phyloP scores from a whole-genome alignment of 2,797 vertebrate species.

The Anguilla obscura region DNA sequence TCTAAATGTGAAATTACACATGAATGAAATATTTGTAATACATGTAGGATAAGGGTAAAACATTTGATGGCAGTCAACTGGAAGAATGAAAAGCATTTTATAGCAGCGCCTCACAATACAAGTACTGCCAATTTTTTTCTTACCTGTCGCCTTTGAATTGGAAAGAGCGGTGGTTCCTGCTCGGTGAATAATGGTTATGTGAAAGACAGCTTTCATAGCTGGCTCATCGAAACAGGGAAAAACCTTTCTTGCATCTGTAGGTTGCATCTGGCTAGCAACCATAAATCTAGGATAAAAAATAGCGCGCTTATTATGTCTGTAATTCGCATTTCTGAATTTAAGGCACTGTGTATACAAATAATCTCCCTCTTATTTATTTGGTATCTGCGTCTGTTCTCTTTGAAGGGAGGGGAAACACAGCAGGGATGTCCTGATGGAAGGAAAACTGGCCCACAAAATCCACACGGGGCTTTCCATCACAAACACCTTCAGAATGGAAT shows the following conservation, averaged over 20 bases:
- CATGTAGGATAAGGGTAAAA: background rate
- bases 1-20: background rate
- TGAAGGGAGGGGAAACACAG: background rate
- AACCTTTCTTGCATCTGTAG: conserved; percentile 65
- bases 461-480: background rate
- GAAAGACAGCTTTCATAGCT: conserved; percentile 72
- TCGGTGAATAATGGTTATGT: conserved; percentile 67
- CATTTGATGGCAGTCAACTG: background rate
- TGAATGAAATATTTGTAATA: background rate
- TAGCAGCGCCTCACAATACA: too few species aligned
- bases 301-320: background rate
- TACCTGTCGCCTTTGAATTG: conserved; percentile 49
- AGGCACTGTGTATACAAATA: background rate
- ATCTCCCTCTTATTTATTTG: background rate
- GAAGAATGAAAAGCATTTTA: background rate
- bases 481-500: background rate
- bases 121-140: background rate
- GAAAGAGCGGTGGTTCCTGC: conserved; percentile 16
- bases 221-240: conserved; percentile 84
- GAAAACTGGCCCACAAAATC: background rate
- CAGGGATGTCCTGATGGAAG: background rate
- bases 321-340: background rate
- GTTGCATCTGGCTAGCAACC: conserved; percentile 63
- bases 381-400: background rate
- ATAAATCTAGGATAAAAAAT: conserved; percentile 60